phyloP scores from a whole-genome alignment of 37 sponge, comb jelly and placozoan genomes.

The Mnemiopsis leidyi region DNA sequence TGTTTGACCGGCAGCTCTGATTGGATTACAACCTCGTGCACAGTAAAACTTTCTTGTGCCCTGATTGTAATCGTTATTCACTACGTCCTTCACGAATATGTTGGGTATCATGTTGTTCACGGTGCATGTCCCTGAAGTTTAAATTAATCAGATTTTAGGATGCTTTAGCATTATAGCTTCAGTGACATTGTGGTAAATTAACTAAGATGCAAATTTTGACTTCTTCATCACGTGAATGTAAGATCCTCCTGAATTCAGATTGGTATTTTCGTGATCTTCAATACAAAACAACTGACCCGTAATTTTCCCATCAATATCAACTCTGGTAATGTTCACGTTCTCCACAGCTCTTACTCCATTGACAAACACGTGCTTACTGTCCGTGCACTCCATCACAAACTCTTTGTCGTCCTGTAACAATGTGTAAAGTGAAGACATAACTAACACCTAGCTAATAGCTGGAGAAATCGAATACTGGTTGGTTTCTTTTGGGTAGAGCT shows the following conservation, averaged over 20 bases:
- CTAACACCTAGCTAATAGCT: too few relatives aligned
- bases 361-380: constrained; percentile 4
- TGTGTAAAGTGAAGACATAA: neutral
- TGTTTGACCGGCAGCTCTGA: constrained; percentile 15
- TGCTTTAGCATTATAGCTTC: too few relatives aligned
- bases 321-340: constrained; percentile 1
- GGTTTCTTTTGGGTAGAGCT: neutral
- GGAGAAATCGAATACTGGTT: neutral
- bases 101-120: constrained; percentile 48
- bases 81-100: neutral
- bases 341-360: constrained; percentile 7
- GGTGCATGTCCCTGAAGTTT: neutral
- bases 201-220: too few relatives aligned
- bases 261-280: too few relatives aligned
- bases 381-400: neutral
- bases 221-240: too few relatives aligned
- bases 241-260: too few relatives aligned
- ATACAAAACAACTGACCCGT: too few relatives aligned
- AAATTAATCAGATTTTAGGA: too few relatives aligned
- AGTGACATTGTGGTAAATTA: too few relatives aligned
- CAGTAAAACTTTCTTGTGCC: constrained; percentile 12
- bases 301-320: neutral
- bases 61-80: neutral
- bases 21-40: neutral
- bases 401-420: constrained; percentile 7